Percentiles rank a stretch among this genome's conserved stretches.
Conservation (phyloP, 2,888 invertebrate species). For the Calliphora vomitoria region DNA sequence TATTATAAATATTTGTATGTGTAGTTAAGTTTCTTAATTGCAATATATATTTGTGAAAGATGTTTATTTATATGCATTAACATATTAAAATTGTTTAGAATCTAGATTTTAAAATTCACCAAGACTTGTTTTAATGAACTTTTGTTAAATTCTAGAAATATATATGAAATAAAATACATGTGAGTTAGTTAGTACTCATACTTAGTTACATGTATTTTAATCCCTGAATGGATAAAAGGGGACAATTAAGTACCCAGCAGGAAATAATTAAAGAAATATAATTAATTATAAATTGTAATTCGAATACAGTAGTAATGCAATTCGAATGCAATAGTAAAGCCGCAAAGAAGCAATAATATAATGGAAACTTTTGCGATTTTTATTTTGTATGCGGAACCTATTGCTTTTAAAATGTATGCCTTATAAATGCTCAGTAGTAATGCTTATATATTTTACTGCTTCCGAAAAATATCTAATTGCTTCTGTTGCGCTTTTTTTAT, state of each 20-base stretch:
- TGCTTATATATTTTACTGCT: no score
- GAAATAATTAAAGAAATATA: no score
- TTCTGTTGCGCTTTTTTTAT: no score
- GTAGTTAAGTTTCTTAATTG: conserved; percentile 22
- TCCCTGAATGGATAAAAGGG: background rate
- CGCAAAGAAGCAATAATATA: no score
- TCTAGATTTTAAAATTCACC: conserved; percentile 44
- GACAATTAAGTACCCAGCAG: background rate
- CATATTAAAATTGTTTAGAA: conserved; percentile 4
- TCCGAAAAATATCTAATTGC: no score
- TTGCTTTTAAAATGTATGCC: no score
- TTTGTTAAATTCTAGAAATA: conserved; percentile 6
- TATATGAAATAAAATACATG: background rate
- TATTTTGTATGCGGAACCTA: no score
- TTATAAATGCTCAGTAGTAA: no score
- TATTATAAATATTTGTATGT: conserved; percentile 19
- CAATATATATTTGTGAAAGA: background rate
- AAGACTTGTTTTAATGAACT: conserved; percentile 22
- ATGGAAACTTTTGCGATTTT: no score
- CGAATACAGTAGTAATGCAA: no score
- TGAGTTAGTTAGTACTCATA: background rate
- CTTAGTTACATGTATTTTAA: background rate
- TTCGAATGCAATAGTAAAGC: no score
- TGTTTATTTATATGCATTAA: background rate
- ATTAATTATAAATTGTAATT: no score